Base-by-base conservation (phyloP, 1,140 invertebrate genomes). In the Drosophila eugracilis region DNA sequence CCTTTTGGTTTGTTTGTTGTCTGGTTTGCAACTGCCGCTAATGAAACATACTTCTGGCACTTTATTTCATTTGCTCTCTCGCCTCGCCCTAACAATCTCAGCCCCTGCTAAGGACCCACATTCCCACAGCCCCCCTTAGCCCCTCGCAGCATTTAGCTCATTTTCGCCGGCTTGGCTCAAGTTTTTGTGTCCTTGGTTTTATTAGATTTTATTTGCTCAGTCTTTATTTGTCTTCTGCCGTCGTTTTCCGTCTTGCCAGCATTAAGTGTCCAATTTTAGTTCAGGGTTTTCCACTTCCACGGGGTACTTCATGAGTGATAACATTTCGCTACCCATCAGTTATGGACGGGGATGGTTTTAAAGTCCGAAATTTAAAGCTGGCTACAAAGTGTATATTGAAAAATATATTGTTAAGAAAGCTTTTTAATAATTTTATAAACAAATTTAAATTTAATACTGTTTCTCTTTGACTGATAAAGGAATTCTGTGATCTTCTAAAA, bases 201-300 rank as follows among this genome's bases (percentile, higher is more conserved):
- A 86, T 86, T 86, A 86, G 78, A 88, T 88, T 88, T 88, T 88
- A 88, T 88, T 88, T 88, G 84, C 71, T 83, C 83, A 88, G 83
- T 80, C 75, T 69, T 88, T 88, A 88, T 88, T 88, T 88, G 83
- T 88, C 78, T 78, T 88, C 41, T 71, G 63, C 52, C 73, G 49
- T 52, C 73, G 67, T 73, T 34, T 73, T 47, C 41, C 48, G 28
- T 21, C 42, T 48, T 41, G 66, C 55, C 42, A 28, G 45, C 57
- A 58, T 34, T 58, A 81, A 81, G 81, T 86, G 83, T 86, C 73
- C 77, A 75, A 81, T 85, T 85, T 81, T 81, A 66, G 66, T 67
- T 65, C 32, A 28, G 57, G 48, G 36, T 14, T 50, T 50, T 37
- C 24, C 19, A 45, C 47, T 30, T 47, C 32, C 12, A n/a, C 36